Conservation (phyloP, 1,140 invertebrate genomes). For the Lineus longissimus region DNA sequence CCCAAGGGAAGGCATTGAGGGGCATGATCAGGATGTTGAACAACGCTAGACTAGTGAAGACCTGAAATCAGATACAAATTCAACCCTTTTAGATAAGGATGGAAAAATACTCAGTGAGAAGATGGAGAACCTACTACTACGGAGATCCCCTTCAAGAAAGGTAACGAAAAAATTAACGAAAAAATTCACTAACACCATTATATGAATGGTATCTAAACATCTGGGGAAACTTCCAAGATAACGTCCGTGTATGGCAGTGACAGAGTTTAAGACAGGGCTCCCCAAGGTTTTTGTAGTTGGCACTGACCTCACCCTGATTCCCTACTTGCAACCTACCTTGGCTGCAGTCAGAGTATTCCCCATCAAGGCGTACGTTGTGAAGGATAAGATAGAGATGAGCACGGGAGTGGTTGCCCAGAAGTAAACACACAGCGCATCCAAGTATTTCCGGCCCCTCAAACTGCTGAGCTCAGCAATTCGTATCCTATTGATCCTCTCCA, state of each 20-base stretch:
- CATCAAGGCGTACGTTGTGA: constrained; percentile 79
- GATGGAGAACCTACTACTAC: neutral
- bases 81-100: neutral
- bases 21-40: constrained; percentile 95
- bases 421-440: constrained; percentile 97
- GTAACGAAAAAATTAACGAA: no score
- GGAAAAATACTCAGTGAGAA: neutral
- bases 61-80: constrained; percentile 50
- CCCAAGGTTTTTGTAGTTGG: no score
- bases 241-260: no score
- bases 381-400: constrained; percentile 86
- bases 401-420: constrained; percentile 99
- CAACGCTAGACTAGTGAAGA: constrained; percentile 90
- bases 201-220: neutral
- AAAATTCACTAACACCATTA: no score
- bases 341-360: constrained; percentile 79
- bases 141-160: no score
- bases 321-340: constrained; percentile 62
- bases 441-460: constrained; percentile 76
- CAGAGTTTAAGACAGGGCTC: no score
- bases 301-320: no score
- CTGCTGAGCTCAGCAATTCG: constrained; percentile 43
- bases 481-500: constrained; percentile 59
- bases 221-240: no score
- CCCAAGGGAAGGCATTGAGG: constrained; percentile 97